A percentile compares a stretch with the other conserved stretches of the same genome.
These are phyloP conservation scores for Eremobia ochroleuca DNA, from an alignment of 2,888 invertebrate genomes.

Conservation along the genomic window DNA sequence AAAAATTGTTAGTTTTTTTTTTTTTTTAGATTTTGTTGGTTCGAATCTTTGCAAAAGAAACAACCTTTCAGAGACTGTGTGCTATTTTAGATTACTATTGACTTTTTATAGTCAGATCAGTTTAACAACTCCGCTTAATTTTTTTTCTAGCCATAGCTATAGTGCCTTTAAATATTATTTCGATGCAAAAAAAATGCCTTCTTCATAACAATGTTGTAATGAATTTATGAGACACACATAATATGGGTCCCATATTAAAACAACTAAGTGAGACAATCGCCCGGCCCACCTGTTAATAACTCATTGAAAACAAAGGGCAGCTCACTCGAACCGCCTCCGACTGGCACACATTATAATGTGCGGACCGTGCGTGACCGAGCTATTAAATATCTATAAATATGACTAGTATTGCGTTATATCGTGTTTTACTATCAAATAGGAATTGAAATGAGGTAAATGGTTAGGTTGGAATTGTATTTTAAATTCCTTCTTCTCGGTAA, in stretches of 20 bases:
- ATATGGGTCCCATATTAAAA: background rate
- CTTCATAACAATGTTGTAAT: slow-evolving; percentile 13
- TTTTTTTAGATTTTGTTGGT: background rate
- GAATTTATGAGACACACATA: background rate
- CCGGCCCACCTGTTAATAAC: slow-evolving; percentile 46
- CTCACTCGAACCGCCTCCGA: background rate
- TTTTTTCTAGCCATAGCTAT: background rate
- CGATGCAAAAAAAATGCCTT: background rate
- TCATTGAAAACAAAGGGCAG: slow-evolving; percentile 54
- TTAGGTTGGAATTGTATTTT: background rate
- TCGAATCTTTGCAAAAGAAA: background rate
- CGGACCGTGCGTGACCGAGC: slow-evolving; percentile 54
- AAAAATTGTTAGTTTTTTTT: no score
- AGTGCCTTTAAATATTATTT: background rate
- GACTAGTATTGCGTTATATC: slow-evolving; percentile 20
- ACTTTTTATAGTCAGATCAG: background rate
- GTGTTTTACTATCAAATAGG: slow-evolving; percentile 26
- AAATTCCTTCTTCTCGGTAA: slow-evolving; percentile 4
- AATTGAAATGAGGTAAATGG: slow-evolving; percentile 41
- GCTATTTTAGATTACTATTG: background rate
- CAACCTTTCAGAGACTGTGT: background rate
- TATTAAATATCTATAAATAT: slow-evolving; percentile 53
- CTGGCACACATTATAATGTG: slow-evolving; percentile 36
- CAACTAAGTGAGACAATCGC: slow-evolving; percentile 8
- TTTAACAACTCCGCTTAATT: background rate